Percentiles rank a stretch among this genome's conserved stretches.
Conservation (phyloP, 2,113 vertebrate species). For the Centropus bengalensis region DNA sequence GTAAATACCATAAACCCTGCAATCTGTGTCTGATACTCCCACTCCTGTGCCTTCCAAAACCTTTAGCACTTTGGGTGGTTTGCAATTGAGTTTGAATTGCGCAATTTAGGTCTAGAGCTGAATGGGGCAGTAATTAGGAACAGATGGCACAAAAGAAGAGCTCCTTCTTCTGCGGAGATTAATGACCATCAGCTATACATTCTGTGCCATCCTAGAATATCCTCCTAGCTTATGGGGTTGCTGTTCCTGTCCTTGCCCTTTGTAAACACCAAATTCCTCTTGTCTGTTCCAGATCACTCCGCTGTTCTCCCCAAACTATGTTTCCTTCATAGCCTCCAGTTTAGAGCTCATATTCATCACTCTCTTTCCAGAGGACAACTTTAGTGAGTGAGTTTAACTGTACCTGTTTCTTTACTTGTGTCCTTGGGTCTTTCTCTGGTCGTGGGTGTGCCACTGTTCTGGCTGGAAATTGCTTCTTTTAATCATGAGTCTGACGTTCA, state of each 20-base stretch:
- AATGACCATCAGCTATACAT: background rate
- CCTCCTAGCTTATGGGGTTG: background rate
- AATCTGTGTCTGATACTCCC: background rate
- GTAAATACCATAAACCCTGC: slow-evolving; percentile 6
- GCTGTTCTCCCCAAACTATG: background rate
- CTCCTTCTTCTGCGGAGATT: slow-evolving; percentile 13
- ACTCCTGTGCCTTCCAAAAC: slow-evolving; percentile 34
- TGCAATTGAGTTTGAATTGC: slow-evolving; percentile 13
- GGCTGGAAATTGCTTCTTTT: background rate
- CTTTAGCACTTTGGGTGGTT: slow-evolving; percentile 49
- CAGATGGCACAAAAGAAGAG: slow-evolving; percentile 24
- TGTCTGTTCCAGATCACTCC: background rate
- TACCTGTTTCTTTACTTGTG: background rate
- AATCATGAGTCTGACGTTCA: background rate
- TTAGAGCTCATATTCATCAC: background rate
- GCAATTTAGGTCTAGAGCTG: slow-evolving; percentile 20
- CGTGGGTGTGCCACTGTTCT: background rate
- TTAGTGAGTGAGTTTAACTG: background rate
- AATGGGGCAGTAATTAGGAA: slow-evolving; percentile 21
- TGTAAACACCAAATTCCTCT: background rate
- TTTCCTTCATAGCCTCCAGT: background rate
- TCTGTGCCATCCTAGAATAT: background rate
- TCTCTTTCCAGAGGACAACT: background rate
- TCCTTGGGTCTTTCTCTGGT: background rate
- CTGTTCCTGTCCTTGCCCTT: background rate